These are phyloP conservation scores for Alcedo atthis DNA, from an alignment of 2,797 vertebrate species.

Conservation along the genomic window DNA sequence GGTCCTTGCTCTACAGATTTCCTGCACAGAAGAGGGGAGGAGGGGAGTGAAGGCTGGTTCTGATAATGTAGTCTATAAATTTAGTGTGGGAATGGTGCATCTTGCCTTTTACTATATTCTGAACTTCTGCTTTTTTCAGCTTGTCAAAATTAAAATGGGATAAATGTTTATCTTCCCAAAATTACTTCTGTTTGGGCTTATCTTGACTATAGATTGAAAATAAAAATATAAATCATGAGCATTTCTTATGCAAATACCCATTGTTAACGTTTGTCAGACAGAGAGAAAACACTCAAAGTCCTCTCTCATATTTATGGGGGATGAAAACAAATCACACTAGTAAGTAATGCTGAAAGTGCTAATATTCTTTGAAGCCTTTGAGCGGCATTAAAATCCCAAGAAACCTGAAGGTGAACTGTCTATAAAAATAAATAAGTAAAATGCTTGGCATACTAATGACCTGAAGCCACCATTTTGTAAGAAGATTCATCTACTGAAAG, in stretches of 20 bases:
- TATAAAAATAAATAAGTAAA: neutral
- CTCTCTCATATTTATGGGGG: constrained; percentile 41
- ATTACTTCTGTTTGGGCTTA: constrained; percentile 45
- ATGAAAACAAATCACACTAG: constrained; percentile 35
- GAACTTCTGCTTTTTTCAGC: neutral
- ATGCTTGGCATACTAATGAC: constrained; percentile 5
- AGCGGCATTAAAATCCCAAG: neutral
- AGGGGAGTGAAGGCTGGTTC: neutral
- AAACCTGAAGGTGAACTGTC: constrained; percentile 31
- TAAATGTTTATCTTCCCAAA: constrained; percentile 62
- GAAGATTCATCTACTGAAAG: neutral
- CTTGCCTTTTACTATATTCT: constrained; percentile 20
- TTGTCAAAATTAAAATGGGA: constrained; percentile 41
- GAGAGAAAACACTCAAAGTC: constrained; percentile 50
- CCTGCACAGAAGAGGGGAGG: neutral
- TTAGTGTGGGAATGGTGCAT: neutral
- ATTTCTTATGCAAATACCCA: constrained; percentile 62
- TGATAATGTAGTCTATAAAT: constrained; percentile 32
- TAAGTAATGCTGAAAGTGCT: constrained; percentile 11
- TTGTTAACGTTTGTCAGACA: constrained; percentile 59
- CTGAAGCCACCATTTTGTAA: neutral
- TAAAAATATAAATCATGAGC: constrained; percentile 62
- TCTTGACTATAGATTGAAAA: constrained; percentile 48
- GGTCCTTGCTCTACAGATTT: neutral
- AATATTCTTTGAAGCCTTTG: constrained; percentile 31